A percentile compares a stretch with the other conserved stretches of the same genome.
Evolutionary conservation across 1,140 invertebrate species (phyloP).

Genomic region (Mizuhopecten yessoensis): DNA sequence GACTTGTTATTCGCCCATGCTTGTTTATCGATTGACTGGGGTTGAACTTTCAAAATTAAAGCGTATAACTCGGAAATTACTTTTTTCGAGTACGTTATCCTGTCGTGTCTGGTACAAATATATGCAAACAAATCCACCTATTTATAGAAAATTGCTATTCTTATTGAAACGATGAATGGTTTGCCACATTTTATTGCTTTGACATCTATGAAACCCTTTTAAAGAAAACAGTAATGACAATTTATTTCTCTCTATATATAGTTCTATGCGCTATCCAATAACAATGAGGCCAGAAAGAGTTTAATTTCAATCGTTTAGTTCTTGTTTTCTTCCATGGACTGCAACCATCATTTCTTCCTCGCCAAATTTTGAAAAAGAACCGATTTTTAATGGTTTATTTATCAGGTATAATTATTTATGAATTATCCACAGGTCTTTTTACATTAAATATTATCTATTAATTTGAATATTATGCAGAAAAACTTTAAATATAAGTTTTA

Average conservation of each 20-base stretch:
- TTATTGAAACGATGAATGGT: not conserved
- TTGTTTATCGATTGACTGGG: not conserved
- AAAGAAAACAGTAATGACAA: no score
- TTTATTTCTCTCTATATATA: no score
- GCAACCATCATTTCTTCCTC: not conserved
- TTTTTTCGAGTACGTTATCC: no score
- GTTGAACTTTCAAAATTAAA: not conserved
- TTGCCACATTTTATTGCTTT: not conserved
- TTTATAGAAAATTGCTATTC: not conserved
- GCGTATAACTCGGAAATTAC: not conserved
- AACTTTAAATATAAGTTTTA: no score
- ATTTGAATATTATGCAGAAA: no score
- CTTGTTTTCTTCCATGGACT: not conserved
- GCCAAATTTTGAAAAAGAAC: not conserved
- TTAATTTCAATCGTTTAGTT: no score
- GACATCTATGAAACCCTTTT: not conserved
- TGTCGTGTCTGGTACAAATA: not conserved
- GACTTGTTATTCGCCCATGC: not conserved
- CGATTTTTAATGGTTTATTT: not conserved
- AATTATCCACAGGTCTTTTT: not conserved
- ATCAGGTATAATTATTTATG: not conserved
- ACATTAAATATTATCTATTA: no score
- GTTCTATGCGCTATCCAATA: no score
- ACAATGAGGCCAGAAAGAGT: no score
- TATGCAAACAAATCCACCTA: not conserved